Conservation (phyloP, 2,113 vertebrate genomes). For the Tetrax tetrax region DNA sequence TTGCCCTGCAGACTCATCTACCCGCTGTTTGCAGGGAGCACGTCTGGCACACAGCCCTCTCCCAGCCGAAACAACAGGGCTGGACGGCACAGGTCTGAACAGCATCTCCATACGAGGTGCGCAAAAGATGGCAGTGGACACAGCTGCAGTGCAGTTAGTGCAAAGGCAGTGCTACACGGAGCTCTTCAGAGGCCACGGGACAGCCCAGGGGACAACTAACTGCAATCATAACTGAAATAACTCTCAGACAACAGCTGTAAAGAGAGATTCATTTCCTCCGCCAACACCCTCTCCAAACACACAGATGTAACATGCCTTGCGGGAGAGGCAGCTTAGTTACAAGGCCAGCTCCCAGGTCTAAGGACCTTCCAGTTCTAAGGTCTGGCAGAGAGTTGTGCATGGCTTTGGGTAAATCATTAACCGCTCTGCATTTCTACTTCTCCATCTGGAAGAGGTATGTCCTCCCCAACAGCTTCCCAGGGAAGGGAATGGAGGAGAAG, state of each 20-base stretch:
- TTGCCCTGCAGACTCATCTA: neutral
- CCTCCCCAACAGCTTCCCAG: neutral
- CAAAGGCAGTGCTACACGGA: neutral
- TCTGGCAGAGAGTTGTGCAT: neutral
- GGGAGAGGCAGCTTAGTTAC: neutral
- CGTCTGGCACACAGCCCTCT: neutral
- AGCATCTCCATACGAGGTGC: neutral
- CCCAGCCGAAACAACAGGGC: neutral
- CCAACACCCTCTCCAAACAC: neutral
- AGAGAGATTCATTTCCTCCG: neutral
- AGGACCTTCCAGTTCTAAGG: neutral
- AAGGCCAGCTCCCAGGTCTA: neutral
- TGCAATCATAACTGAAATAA: neutral
- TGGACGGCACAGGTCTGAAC: neutral
- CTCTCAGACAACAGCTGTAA: neutral
- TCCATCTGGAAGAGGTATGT: neutral
- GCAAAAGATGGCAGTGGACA: neutral
- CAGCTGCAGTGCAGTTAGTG: neutral
- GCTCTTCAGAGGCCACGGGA: neutral
- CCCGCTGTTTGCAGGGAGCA: neutral
- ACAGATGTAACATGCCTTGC: neutral
- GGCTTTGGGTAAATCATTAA: constrained; percentile 28
- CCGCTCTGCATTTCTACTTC: neutral
- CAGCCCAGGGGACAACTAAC: neutral
- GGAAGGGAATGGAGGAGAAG: neutral